A percentile compares a stretch with the other conserved stretches of the same genome.
phyloP scores from a whole-genome alignment of 2,888 invertebrate species.

The Hemithea aestivaria region DNA sequence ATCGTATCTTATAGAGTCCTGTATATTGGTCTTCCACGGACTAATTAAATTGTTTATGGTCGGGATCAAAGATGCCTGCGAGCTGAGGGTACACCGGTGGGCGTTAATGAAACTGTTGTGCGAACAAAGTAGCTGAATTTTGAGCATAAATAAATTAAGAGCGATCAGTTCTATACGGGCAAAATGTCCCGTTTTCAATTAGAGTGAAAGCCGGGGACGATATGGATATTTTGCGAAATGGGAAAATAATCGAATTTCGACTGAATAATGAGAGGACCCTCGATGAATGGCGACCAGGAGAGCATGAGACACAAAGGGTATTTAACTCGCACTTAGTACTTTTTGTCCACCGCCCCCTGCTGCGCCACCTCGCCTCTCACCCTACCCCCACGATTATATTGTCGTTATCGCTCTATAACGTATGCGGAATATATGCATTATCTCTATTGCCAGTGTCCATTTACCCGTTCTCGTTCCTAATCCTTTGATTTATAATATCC shows the following conservation, averaged over 20 bases:
- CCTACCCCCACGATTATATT: slow-evolving; percentile 61
- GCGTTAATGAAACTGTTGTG: slow-evolving; percentile 32
- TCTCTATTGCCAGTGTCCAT: slow-evolving; percentile 72
- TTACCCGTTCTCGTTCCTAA: slow-evolving; percentile 64
- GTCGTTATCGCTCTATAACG: slow-evolving; percentile 74
- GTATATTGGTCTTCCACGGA: too few species aligned
- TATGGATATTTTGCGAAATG: slow-evolving; percentile 77
- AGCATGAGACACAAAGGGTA: slow-evolving; percentile 73
- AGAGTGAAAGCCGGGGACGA: slow-evolving; percentile 72
- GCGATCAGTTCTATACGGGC: slow-evolving; percentile 51
- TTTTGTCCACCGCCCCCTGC: slow-evolving; percentile 63
- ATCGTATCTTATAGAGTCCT: too few species aligned
- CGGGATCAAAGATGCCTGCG: background rate
- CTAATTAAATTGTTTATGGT: background rate
- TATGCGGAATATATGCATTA: slow-evolving; percentile 74
- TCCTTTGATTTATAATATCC: slow-evolving; percentile 76
- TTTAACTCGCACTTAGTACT: slow-evolving; percentile 78
- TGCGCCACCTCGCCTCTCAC: slow-evolving; percentile 37
- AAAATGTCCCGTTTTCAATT: slow-evolving; percentile 70
- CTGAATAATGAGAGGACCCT: slow-evolving; percentile 77
- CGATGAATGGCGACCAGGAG: slow-evolving; percentile 62
- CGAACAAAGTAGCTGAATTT: slow-evolving; percentile 33
- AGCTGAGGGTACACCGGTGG: background rate
- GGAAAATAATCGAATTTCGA: slow-evolving; percentile 78
- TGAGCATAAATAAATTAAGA: slow-evolving; percentile 58